These are phyloP conservation scores for Sarcophaga variegata DNA, from an alignment of 2,888 invertebrate genomes.

Conservation along the genomic window DNA sequence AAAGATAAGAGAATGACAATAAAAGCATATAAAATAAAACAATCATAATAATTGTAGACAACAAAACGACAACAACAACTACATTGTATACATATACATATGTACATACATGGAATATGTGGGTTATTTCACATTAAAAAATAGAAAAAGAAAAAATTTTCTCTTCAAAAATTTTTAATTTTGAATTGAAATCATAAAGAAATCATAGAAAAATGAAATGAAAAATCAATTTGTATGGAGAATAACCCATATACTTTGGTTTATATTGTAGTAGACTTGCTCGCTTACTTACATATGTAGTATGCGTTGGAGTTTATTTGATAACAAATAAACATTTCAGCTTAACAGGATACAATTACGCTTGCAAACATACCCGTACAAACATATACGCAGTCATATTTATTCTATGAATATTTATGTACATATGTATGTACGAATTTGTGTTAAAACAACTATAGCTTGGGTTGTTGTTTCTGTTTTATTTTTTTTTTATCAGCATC, in stretches of 20 bases:
- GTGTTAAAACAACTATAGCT: neutral
- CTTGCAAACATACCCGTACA: neutral
- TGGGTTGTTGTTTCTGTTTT: neutral
- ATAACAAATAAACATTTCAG: neutral
- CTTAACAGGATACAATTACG: neutral
- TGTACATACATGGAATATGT: neutral
- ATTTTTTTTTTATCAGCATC: conserved; percentile 1
- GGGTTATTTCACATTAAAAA: neutral
- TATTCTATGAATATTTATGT: neutral
- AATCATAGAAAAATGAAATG: too few relatives aligned
- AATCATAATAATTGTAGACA: neutral
- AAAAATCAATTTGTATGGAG: neutral
- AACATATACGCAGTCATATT: neutral
- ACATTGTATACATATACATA: neutral
- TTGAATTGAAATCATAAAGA: too few relatives aligned
- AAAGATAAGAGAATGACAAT: neutral
- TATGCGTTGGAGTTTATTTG: neutral
- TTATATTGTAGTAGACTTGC: too few relatives aligned
- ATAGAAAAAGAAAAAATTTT: neutral
- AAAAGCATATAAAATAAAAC: neutral
- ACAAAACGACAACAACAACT: neutral
- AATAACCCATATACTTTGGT: neutral
- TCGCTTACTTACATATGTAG: too few relatives aligned
- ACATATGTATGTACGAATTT: neutral
- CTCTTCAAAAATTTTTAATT: neutral